Evolutionary conservation across 1,140 invertebrate genomes (phyloP), one percentile per base, ranked within the genome.

Genomic region (Drosophila pseudoobscura): DNA sequence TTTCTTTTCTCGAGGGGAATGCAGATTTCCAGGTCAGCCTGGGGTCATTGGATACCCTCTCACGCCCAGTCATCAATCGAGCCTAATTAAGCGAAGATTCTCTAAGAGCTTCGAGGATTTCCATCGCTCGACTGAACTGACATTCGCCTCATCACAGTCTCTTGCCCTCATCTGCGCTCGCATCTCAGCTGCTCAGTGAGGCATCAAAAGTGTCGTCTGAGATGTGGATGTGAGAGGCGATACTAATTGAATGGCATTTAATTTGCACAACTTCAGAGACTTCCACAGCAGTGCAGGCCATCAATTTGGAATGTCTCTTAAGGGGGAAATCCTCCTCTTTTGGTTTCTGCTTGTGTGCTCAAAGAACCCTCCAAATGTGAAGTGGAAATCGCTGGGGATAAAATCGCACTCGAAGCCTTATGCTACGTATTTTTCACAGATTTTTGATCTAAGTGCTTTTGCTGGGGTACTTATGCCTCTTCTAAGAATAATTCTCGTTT

Each of bases 201-300:
- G 44, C 65, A 49, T 68, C 61, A 49, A 43, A 69, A 44, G 29
- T 68, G 63, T 69, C 65, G 51, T 69, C 64, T 56, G 65, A 39
- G 11, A 39, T 13, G 11, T 13, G 35, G 35, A 39, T 13, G 11
- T 13, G 35, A 4, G 35, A 11, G 35, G 11, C 24, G 24, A 11
- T 35, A 68, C 63, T 69, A 70, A 70, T 70, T 69, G 52, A 69
- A 50, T 57, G 66, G 57, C 69, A 69, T 70, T 70, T 70, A 45
- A 70, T 69, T 70, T 69, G 63, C 64, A 56, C 51, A 49, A 69
- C 50, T 69, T 49, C 20, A 26, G 13, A 56, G 35, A 24, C 31
- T 69, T 47, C 20, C 20, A 39, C 26, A 24, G 46, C 35, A 39
- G 3, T 39, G 11, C 11, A 39, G n/a, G 24, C 24, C 17, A 47